Conservation (phyloP, 2,888 invertebrate genomes). For the Mythimna impura region DNA sequence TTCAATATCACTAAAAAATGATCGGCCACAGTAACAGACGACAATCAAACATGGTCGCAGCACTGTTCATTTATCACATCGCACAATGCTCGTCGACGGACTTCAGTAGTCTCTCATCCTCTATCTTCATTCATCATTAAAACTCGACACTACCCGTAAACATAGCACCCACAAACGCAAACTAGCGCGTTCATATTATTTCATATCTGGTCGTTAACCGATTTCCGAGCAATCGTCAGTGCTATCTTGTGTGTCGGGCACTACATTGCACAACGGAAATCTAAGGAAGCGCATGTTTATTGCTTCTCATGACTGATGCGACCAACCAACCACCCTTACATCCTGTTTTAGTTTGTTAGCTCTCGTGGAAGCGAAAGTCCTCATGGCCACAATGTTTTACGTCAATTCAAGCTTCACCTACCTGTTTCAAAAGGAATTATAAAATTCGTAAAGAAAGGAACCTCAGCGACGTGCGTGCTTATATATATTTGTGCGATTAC, state of each 20-base stretch:
- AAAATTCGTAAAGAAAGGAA: background rate
- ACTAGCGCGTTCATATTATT: background rate
- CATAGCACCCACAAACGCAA: background rate
- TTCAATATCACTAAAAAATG: background rate
- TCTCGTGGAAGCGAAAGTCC: background rate
- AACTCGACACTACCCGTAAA: background rate
- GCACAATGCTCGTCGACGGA: conserved; percentile 3
- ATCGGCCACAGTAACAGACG: background rate
- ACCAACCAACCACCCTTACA: background rate
- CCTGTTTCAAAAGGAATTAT: background rate
- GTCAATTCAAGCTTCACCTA: background rate
- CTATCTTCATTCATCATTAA: conserved; percentile 20
- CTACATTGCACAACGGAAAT: conserved; percentile 6
- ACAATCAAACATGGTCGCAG: background rate
- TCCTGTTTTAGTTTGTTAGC: background rate
- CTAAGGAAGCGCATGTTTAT: background rate
- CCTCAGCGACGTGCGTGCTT: conserved; percentile 15
- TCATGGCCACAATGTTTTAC: background rate
- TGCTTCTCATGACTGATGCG: no score
- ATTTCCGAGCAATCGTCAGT: conserved; percentile 1
- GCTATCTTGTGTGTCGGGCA: background rate
- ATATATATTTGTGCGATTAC: conserved; percentile 28
- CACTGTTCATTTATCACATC: conserved; percentile 5
- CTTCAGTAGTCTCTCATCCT: background rate
- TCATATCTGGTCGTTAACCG: no score